These are phyloP conservation scores for Megamerina dolium DNA, from an alignment of 2,888 invertebrate species.

Conservation along the genomic window DNA sequence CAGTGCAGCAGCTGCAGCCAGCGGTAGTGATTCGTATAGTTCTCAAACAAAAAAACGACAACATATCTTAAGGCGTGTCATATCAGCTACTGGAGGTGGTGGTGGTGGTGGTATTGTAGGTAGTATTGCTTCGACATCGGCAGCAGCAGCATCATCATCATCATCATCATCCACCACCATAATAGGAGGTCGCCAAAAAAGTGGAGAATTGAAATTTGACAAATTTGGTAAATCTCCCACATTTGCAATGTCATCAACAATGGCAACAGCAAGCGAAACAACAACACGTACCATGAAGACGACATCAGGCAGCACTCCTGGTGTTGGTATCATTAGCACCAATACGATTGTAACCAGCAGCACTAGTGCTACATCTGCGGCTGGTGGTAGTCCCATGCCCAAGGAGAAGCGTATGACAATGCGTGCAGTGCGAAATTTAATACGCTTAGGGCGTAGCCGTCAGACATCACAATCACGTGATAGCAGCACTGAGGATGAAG, in stretches of 20 bases:
- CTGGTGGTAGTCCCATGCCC: constrained; percentile 20
- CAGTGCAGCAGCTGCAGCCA: constrained; percentile 15
- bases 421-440: constrained; percentile 37
- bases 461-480: constrained; percentile 36
- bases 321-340: constrained; percentile 4
- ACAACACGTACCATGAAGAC: neutral
- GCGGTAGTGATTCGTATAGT: constrained; percentile 17
- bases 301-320: constrained; percentile 1
- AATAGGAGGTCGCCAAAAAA: constrained; percentile 22
- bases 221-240: constrained; percentile 34
- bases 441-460: constrained; percentile 36
- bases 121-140: constrained; percentile 12
- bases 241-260: constrained; percentile 8
- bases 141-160: no score
- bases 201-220: constrained; percentile 31
- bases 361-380: constrained; percentile 16
- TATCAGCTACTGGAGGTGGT: constrained; percentile 26
- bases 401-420: constrained; percentile 38
- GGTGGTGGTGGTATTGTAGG: no score
- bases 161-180: constrained; percentile 14
- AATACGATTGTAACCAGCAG: constrained; percentile 3
- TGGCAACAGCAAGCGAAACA: constrained; percentile 14
- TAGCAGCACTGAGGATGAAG: constrained; percentile 44
- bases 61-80: constrained; percentile 32
- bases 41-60: constrained; percentile 28